Conservation (phyloP, 2,113 vertebrate species). For the Megaceryle maxima region DNA sequence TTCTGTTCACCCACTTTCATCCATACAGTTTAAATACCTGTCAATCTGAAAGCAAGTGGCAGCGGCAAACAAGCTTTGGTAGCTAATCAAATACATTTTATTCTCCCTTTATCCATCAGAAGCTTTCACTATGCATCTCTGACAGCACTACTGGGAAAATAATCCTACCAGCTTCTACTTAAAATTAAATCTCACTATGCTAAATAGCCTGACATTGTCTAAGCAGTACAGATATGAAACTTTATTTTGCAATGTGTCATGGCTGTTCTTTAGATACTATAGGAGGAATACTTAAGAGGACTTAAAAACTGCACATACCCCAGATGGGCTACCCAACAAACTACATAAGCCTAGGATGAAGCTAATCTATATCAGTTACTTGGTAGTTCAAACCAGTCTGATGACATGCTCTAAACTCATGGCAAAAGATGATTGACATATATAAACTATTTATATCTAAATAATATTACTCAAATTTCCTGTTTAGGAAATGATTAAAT, state of each 20-base stretch:
- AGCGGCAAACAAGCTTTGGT: background rate
- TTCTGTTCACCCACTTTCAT: background rate
- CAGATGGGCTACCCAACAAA: background rate
- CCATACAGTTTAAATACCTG: background rate
- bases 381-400: background rate
- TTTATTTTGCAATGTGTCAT: background rate
- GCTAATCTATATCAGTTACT: background rate
- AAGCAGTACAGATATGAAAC: background rate
- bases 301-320: background rate
- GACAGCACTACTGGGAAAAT: background rate
- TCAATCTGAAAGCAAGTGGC: background rate
- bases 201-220: background rate
- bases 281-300: background rate
- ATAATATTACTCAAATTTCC: background rate
- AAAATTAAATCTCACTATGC: background rate
- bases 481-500: background rate
- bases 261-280: background rate
- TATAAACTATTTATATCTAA: background rate
- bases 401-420: background rate
- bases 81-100: background rate
- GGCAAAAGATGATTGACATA: background rate
- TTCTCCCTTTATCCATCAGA: background rate
- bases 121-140: background rate
- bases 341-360: fast-evolving
- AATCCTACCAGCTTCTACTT: background rate